A percentile compares a stretch with the other conserved stretches of the same genome.
These are phyloP conservation scores for Sebastes flavidus DNA, from an alignment of 2,797 vertebrate species.

Conservation along the genomic window DNA sequence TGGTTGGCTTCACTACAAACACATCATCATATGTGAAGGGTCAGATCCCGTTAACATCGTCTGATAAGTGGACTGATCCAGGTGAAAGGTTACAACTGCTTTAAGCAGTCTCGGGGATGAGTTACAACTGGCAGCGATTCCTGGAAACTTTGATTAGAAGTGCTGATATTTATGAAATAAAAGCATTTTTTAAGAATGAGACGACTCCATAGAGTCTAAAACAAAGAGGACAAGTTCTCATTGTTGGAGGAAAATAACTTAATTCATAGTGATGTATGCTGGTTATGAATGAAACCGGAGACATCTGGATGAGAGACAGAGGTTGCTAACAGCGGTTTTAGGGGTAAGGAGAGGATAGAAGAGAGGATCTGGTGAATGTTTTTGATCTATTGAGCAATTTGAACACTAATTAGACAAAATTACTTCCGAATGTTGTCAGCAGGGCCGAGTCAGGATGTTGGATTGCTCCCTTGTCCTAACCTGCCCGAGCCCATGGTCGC, in stretches of 20 bases:
- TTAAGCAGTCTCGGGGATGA: neutral
- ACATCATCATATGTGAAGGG: constrained; percentile 18
- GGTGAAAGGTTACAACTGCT: constrained; percentile 60
- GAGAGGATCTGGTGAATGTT: constrained; percentile 29
- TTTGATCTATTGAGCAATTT: constrained; percentile 71
- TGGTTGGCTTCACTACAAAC: constrained; percentile 29
- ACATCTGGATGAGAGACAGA: constrained; percentile 29
- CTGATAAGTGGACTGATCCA: constrained; percentile 21
- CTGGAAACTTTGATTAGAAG: constrained; percentile 14
- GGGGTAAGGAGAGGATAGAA: neutral
- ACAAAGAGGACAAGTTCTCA: neutral
- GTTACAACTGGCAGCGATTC: neutral
- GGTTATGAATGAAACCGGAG: constrained; percentile 44
- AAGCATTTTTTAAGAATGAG: neutral
- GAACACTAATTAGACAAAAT: constrained; percentile 75
- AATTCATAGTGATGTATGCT: constrained; percentile 3
- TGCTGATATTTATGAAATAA: constrained; percentile 13
- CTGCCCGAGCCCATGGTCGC: constrained; percentile 28
- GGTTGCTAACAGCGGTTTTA: constrained; percentile 25
- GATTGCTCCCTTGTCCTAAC: constrained; percentile 38
- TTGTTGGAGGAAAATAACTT: neutral
- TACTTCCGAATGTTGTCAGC: constrained; percentile 76
- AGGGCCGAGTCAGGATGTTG: constrained; percentile 39
- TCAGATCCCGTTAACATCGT: neutral
- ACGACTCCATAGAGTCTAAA: constrained; percentile 4